phyloP scores from a whole-genome alignment of 2,113 vertebrate species.

The Uria aalge region DNA sequence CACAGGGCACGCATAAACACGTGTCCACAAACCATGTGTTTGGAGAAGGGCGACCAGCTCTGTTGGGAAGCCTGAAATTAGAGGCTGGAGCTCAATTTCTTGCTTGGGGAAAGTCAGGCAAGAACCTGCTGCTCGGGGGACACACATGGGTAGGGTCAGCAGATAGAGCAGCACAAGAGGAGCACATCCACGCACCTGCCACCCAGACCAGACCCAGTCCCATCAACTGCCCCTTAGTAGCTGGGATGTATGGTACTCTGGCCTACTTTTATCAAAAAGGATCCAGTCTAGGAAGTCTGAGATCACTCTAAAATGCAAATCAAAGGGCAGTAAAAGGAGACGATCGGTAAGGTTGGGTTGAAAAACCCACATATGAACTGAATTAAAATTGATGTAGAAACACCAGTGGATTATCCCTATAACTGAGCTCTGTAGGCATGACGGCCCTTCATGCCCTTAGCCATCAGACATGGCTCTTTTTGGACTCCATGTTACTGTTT shows the following conservation, averaged over 20 bases:
- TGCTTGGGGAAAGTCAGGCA: background rate
- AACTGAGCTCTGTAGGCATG: accelerated
- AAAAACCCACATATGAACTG: background rate
- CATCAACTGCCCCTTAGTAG: accelerated
- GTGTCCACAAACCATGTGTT: background rate
- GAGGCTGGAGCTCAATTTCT: background rate
- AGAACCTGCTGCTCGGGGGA: background rate
- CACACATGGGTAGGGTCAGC: background rate
- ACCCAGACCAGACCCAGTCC: background rate
- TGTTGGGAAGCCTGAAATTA: background rate
- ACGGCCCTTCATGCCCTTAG: background rate
- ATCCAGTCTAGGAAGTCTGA: background rate
- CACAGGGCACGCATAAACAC: accelerated
- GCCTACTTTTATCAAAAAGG: background rate
- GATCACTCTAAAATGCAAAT: background rate
- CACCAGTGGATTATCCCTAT: background rate
- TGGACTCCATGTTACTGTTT: background rate
- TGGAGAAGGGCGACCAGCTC: background rate
- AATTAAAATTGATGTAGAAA: background rate
- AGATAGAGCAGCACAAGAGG: background rate
- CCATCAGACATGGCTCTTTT: background rate
- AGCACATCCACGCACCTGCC: background rate
- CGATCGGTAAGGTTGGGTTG: background rate
- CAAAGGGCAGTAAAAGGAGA: background rate
- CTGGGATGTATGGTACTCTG: background rate